Base-by-base conservation (phyloP, 2,888 invertebrate species). In the Euplagia quadripunctaria region DNA sequence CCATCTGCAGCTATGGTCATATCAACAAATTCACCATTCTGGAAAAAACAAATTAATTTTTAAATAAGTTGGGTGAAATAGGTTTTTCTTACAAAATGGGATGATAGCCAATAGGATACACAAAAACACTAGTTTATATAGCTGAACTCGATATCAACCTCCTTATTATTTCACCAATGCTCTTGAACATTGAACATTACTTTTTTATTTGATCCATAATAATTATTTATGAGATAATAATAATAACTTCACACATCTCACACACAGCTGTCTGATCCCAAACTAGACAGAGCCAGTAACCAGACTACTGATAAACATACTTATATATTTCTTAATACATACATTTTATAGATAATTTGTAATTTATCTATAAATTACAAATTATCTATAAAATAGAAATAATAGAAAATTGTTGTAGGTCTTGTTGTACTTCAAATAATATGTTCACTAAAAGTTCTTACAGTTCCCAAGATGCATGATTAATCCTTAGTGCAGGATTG, bases 1-100 rank as follows among this genome's bases (percentile, higher is more conserved):
- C 95, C 95, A 84, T 95, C 95, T 6, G 95, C 95, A 49, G 95
- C 95, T 75, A 96, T 74, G 0, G 96, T 96, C 93, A 96, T 93
- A 72, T 96, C 96, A 42, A 96, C 96, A 84, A 96, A 94, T 78
- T 96, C 95, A 11, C 93, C 95, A 92, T 94, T 95, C 96, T 96
- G 86, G 46, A 90, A 88, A 58, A 31, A 11, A 4, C 14, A 31
- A 2, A 7, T 20, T 58, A 5, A 31, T 61, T 31, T 17, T 61
- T 41, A 51, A 69, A 43, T 8, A 46, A 46, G 9, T 46, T 46
- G 9, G 9, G 3, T 46, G 9, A 9, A 46, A 46, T 46, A 46
- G 1, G 31, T 46, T 46, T 46, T 46, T 46, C 43, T 46, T 8
- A 46, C 43, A 46, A 46, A 46, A 46, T 46, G 43, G 31, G 9